phyloP scores from a whole-genome alignment of 2,797 vertebrate species.

The Esox lucius region DNA sequence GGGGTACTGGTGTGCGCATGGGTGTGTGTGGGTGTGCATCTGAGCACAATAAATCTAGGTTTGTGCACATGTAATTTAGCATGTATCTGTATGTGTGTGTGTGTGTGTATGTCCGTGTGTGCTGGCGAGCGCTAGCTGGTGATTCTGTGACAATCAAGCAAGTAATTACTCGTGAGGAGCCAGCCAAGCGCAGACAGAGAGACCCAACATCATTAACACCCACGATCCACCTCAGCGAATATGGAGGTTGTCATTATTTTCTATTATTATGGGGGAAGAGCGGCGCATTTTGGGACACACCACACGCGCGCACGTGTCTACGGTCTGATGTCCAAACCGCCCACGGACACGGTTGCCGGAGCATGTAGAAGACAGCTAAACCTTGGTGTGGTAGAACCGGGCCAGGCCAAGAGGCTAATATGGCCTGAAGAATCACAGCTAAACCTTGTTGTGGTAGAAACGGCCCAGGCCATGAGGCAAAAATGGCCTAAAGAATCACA shows the following conservation, averaged over 20 bases:
- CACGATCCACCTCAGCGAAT: slow-evolving; percentile 20
- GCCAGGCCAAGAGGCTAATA: slow-evolving; percentile 1
- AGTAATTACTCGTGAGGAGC: slow-evolving; percentile 46
- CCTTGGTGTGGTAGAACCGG: not conserved
- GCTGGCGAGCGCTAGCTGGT: not conserved
- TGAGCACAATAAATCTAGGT: not conserved
- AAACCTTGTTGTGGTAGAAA: not conserved
- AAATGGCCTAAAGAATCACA: slow-evolving; percentile 7
- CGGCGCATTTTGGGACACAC: slow-evolving; percentile 12
- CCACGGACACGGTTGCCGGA: not conserved
- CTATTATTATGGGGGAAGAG: slow-evolving; percentile 21
- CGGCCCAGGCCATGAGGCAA: not conserved
- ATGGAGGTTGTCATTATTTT: slow-evolving; percentile 26
- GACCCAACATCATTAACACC: slow-evolving; percentile 42
- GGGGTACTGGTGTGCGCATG: not conserved
- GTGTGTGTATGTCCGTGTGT: slow-evolving; percentile 11
- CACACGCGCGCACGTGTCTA: not conserved
- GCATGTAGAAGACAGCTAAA: not conserved
- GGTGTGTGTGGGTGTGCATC: not conserved
- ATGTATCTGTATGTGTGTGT: too few relatives aligned
- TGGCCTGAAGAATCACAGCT: slow-evolving; percentile 7
- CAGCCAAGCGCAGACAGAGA: slow-evolving; percentile 34
- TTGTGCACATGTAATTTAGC: not conserved
- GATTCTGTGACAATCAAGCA: slow-evolving; percentile 39
- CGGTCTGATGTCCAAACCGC: not conserved